phyloP scores from a whole-genome alignment of 2,888 invertebrate genomes.

The Silvanus unidentatus region DNA sequence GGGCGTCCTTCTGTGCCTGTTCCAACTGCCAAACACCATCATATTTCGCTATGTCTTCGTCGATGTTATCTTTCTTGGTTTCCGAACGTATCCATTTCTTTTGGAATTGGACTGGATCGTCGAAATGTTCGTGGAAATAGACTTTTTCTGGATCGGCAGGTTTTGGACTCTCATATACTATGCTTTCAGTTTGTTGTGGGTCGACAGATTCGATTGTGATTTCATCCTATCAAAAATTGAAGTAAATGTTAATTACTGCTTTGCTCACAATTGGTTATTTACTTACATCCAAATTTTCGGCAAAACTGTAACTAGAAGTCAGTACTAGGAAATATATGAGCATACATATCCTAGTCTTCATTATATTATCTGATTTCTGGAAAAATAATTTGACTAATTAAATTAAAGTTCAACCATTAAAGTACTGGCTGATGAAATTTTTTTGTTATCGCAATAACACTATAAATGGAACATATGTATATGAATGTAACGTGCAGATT shows the following conservation, averaged over 20 bases:
- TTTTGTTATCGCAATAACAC: too few species aligned
- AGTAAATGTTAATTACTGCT: too few species aligned
- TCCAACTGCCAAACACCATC: slow-evolving; percentile 81
- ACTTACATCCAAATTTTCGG: slow-evolving; percentile 13
- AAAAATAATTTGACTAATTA: too few species aligned
- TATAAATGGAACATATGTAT: too few species aligned
- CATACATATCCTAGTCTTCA: neutral
- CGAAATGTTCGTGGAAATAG: slow-evolving; percentile 83
- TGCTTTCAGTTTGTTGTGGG: slow-evolving; percentile 38
- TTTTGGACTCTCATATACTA: slow-evolving; percentile 67
- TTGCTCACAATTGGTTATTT: too few species aligned
- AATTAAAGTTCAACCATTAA: too few species aligned
- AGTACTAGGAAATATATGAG: slow-evolving; percentile 7
- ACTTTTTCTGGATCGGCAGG: slow-evolving; percentile 55
- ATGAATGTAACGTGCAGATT: too few species aligned
- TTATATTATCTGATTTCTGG: neutral
- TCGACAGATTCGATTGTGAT: slow-evolving; percentile 35
- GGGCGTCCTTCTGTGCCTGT: slow-evolving; percentile 66
- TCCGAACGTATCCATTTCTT: slow-evolving; percentile 82
- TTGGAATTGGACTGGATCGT: slow-evolving; percentile 64
- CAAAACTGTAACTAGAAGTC: slow-evolving; percentile 2
- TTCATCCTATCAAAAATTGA: slow-evolving; percentile 25
- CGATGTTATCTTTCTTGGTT: slow-evolving; percentile 74
- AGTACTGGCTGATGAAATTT: too few species aligned
- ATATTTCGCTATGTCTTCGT: slow-evolving; percentile 90